phyloP scores from a whole-genome alignment of 1,140 invertebrate genomes.

The Vanessa atalanta region DNA sequence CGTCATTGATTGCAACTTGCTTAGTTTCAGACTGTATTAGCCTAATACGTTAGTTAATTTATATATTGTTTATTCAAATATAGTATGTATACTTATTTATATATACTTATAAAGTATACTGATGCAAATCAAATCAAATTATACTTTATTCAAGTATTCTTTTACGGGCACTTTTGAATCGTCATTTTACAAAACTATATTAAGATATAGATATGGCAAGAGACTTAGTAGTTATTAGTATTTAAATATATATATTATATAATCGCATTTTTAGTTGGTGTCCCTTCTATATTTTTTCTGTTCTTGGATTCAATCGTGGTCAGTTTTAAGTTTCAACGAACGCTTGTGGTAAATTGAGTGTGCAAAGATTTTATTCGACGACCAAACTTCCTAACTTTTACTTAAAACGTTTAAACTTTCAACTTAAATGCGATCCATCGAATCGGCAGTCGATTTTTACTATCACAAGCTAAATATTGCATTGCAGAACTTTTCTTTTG shows the following conservation, averaged over 20 bases:
- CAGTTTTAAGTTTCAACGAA: conserved; percentile 28
- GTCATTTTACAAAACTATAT: too few species aligned
- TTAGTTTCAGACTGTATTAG: conserved; percentile 29
- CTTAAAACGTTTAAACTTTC: conserved; percentile 10
- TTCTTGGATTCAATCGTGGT: conserved; percentile 20
- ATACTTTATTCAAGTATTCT: too few species aligned
- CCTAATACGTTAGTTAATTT: not conserved
- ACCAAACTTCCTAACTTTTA: conserved; percentile 24
- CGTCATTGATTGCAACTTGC: conserved; percentile 34
- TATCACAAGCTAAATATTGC: not conserved
- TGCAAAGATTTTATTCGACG: conserved; percentile 17
- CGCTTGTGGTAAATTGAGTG: conserved; percentile 28
- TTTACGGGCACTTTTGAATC: too few species aligned
- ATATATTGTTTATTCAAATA: not conserved
- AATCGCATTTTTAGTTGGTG: not conserved
- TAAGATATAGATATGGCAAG: too few species aligned
- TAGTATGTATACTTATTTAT: too few species aligned
- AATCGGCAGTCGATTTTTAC: not conserved
- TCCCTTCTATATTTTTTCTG: not conserved
- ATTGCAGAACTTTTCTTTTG: not conserved
- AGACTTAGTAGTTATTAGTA: too few species aligned
- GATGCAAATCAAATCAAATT: too few species aligned
- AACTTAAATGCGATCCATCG: not conserved
- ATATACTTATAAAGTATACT: too few species aligned
- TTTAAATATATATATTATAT: too few species aligned